Evolutionary conservation across 2,113 vertebrate genomes (phyloP).

Genomic region (Cricetomys ansorgei): DNA sequence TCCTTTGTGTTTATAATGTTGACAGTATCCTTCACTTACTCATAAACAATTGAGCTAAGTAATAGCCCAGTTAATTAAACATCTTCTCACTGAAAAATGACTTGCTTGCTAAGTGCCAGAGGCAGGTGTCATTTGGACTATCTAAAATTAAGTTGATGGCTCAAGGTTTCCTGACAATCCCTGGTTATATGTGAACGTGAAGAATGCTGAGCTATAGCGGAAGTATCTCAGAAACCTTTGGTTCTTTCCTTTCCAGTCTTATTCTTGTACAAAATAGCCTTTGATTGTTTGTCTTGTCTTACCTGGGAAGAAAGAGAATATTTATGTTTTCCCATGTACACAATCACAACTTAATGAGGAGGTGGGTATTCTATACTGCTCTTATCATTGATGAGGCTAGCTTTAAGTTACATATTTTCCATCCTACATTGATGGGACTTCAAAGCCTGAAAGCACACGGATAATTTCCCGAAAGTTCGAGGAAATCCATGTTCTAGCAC

Average conservation of each 20-base stretch:
- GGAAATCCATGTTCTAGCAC: not conserved
- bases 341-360: not conserved
- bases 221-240: not conserved
- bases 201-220: not conserved
- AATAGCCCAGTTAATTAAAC: constrained; percentile 50
- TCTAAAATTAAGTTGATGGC: not conserved
- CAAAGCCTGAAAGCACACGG: not conserved
- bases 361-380: not conserved
- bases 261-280: not conserved
- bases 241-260: not conserved
- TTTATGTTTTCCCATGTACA: not conserved
- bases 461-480: not conserved
- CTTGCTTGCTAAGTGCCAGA: not conserved
- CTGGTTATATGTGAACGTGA: not conserved
- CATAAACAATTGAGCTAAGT: not conserved
- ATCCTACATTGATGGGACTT: too few species aligned
- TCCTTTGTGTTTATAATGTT: not conserved
- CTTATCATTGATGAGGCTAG: not conserved
- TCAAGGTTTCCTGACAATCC: not conserved
- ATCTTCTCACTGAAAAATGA: not conserved
- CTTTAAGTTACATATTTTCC: not conserved
- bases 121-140: not conserved
- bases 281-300: not conserved
- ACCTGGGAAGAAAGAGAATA: not conserved
- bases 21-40: not conserved